Evolutionary conservation across 2,888 invertebrate genomes (phyloP).

Genomic region (Spodoptera exigua): DNA sequence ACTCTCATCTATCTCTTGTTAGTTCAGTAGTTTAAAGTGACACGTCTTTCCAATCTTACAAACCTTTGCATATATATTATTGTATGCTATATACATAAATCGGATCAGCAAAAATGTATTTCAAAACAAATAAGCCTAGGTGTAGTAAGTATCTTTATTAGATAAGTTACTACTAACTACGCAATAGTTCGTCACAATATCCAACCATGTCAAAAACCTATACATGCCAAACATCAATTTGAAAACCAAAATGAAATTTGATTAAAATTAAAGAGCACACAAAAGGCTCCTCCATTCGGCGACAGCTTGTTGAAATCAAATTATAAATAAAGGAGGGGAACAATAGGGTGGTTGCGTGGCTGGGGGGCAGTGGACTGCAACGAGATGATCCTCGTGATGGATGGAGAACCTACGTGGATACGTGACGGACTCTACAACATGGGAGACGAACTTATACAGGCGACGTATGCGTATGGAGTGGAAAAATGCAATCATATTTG

Average conservation of each 20-base stretch:
- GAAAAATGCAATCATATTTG: constrained; percentile 48
- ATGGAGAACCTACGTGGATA: constrained; percentile 60
- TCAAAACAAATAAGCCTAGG: not conserved
- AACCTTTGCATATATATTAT: constrained; percentile 27
- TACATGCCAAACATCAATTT: constrained; percentile 47
- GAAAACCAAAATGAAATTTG: constrained; percentile 57
- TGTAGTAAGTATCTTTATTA: not conserved
- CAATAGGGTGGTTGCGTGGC: constrained; percentile 51
- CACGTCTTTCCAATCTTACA: constrained; percentile 13
- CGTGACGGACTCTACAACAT: constrained; percentile 56
- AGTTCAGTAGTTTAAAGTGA: too few relatives aligned
- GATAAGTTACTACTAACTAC: not conserved
- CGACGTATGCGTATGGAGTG: constrained; percentile 35
- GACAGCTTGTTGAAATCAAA: constrained; percentile 82
- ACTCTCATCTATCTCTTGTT: too few relatives aligned
- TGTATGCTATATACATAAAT: not conserved
- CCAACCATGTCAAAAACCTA: constrained; percentile 13
- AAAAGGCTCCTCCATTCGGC: constrained; percentile 56
- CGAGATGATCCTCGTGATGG: constrained; percentile 62
- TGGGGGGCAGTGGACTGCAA: constrained; percentile 29
- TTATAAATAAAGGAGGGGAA: constrained; percentile 72
- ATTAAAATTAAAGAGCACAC: constrained; percentile 60
- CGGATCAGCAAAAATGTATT: constrained; percentile 35
- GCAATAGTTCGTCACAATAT: constrained; percentile 7
- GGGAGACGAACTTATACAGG: constrained; percentile 53